Evolutionary conservation across 1,140 invertebrate species (phyloP), one percentile per base, ranked within the genome.

Genomic region (Mactra quadrangularis): DNA sequence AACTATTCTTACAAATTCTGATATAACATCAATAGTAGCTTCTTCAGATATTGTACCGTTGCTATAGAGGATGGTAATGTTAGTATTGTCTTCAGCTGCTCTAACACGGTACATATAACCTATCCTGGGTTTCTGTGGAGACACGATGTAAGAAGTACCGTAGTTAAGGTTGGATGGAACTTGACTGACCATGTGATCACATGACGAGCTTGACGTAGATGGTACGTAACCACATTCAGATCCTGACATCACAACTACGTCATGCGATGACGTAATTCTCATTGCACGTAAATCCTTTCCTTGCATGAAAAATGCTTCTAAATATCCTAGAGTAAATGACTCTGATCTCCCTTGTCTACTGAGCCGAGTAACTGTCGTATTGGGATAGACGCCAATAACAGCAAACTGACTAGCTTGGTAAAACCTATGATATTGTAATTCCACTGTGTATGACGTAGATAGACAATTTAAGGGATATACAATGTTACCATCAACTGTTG

Each of bases 151-250:
- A 13, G 27, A 38, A 0, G 47, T 47, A n/a, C 27, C 45, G 6
- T 29, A 50, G 13, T 17, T 50, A 19, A 41, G 19, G 0, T 41
- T 17, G 47, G 64, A 41, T 17, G 64, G 64, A 7, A 68, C 29
- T 31, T 68, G 64, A 33, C 47, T 68, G 13, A 68, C 64, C 45
- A 68, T 38, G 27, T 68, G 64, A 50, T 68, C 64, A 31, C 64
- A 68, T 7, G 64, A 68, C 4, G 64, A 38, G 22, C 41, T 50
- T 41, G 47, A 47, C 3, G 0, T 19, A 19, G 64, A 68, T 15
- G 64, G 64, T 47, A 68, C 64, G 29, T 68, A 68, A 29, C 64
- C 64, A 13, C 64, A 68, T 31, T 68, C 22, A 9, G 64, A 68
- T 2, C 64, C 64, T 1, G 64, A 68, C 1, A 50, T 22, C 4